A percentile compares a stretch with the other conserved stretches of the same genome.
Conservation (phyloP, 2,888 invertebrate species). For the Stenoptilia bipunctidactyla region DNA sequence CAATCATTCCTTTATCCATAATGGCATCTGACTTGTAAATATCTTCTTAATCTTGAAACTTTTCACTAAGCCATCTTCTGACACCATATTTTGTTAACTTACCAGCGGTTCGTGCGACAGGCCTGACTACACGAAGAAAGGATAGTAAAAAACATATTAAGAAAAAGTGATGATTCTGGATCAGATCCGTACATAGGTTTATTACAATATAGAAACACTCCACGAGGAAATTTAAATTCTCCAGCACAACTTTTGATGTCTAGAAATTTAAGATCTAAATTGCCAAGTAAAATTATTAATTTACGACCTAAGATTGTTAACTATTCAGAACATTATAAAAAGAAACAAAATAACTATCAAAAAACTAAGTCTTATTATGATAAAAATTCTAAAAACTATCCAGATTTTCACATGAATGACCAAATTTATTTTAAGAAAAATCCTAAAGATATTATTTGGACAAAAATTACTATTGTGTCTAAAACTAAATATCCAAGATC, state of each 20-base stretch:
- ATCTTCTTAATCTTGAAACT: no score
- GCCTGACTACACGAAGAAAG: no score
- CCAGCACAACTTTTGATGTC: constrained; percentile 12
- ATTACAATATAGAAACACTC: constrained; percentile 10
- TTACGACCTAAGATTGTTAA: constrained; percentile 11
- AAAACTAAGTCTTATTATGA: constrained; percentile 1
- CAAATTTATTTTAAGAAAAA: constrained; percentile 5
- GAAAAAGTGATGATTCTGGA: not conserved
- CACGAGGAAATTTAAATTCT: constrained; percentile 8
- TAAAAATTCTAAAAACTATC: not conserved
- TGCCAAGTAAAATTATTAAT: constrained; percentile 6
- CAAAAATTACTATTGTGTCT: not conserved
- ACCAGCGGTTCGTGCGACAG: no score
- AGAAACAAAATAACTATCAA: not conserved
- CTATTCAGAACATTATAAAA: constrained; percentile 3
- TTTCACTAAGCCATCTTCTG: no score
- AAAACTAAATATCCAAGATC: constrained; percentile 7
- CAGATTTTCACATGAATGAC: not conserved
- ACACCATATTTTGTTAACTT: no score
- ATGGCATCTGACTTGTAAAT: no score
- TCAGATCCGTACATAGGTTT: constrained; percentile 9
- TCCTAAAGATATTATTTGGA: constrained; percentile 5
- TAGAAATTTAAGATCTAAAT: constrained; percentile 8
- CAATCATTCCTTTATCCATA: no score
- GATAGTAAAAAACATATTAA: no score